Percentiles rank a stretch among this genome's conserved stretches.
These are phyloP conservation scores for Notodonta ziczac DNA, from an alignment of 2,888 invertebrate genomes.

Conservation along the genomic window DNA sequence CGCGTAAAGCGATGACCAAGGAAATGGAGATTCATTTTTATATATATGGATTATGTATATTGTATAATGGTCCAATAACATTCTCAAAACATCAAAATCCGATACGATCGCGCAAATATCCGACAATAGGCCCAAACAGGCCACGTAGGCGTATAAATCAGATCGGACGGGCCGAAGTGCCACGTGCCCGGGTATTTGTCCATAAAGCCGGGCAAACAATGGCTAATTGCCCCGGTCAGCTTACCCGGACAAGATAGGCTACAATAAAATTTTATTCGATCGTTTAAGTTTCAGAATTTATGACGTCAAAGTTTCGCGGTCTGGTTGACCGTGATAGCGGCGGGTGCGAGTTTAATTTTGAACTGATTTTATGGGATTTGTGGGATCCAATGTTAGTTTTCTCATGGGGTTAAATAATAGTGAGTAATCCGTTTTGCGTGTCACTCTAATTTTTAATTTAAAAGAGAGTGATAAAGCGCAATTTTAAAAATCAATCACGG, in stretches of 20 bases:
- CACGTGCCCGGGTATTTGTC: slow-evolving; percentile 45
- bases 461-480: too few relatives aligned
- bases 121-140: slow-evolving; percentile 39
- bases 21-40: too few relatives aligned
- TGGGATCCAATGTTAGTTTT: background rate
- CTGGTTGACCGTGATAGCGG: slow-evolving; percentile 30
- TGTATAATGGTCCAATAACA: too few relatives aligned
- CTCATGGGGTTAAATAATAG: background rate
- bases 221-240: slow-evolving; percentile 51
- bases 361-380: slow-evolving; percentile 7
- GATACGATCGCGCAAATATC: slow-evolving; percentile 43
- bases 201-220: slow-evolving; percentile 52
- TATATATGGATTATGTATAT: too few relatives aligned
- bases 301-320: slow-evolving; percentile 31
- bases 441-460: too few relatives aligned
- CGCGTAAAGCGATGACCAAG: too few relatives aligned
- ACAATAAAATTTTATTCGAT: slow-evolving; percentile 50
- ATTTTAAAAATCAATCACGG: too few relatives aligned
- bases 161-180: slow-evolving; percentile 40
- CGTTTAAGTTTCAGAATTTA: slow-evolving; percentile 47
- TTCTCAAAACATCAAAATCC: slow-evolving; percentile 33
- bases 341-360: slow-evolving; percentile 19
- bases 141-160: slow-evolving; percentile 48
- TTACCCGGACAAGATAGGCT: slow-evolving; percentile 48
- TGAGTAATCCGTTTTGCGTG: background rate